Conservation (phyloP, 30 jellyfish, hydroid and myxozoan genomes). For the Cassiopea andromeda region DNA sequence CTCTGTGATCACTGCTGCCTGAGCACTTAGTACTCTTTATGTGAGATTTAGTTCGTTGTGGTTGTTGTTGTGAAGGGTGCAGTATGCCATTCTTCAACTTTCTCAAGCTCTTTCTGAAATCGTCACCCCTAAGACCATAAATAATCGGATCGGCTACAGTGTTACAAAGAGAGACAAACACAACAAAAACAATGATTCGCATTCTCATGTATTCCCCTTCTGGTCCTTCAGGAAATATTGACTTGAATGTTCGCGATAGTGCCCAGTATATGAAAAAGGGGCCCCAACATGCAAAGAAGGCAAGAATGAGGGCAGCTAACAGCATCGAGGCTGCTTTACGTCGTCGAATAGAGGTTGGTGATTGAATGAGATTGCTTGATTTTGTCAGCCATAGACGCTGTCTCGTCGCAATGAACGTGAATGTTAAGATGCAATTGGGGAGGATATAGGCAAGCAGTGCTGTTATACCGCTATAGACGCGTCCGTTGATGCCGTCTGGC, state of each 20-base stretch:
- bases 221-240: constrained; percentile 67
- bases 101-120: constrained; percentile 39
- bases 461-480: constrained; percentile 30
- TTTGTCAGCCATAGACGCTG: constrained; percentile 33
- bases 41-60: constrained; percentile 22
- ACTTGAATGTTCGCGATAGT: constrained; percentile 68
- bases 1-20: constrained; percentile 32
- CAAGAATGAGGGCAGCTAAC: constrained; percentile 53
- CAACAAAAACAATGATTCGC: constrained; percentile 52
- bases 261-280: constrained; percentile 79
- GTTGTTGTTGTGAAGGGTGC: constrained; percentile 15
- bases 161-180: constrained; percentile 60
- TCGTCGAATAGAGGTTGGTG: constrained; percentile 31
- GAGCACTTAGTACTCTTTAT: constrained; percentile 51
- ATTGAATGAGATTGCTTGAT: constrained; percentile 1
- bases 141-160: constrained; percentile 78
- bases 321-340: constrained; percentile 61
- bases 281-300: constrained; percentile 70
- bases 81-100: constrained; percentile 12
- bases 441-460: constrained; percentile 49
- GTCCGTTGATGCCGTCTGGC: constrained; percentile 65
- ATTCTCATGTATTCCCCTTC: constrained; percentile 68
- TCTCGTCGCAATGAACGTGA: constrained; percentile 53
- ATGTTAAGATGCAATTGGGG: constrained; percentile 48
- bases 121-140: constrained; percentile 66